These are phyloP conservation scores for Synanceia verrucosa DNA, from an alignment of 2,797 vertebrate genomes.

Conservation along the genomic window DNA sequence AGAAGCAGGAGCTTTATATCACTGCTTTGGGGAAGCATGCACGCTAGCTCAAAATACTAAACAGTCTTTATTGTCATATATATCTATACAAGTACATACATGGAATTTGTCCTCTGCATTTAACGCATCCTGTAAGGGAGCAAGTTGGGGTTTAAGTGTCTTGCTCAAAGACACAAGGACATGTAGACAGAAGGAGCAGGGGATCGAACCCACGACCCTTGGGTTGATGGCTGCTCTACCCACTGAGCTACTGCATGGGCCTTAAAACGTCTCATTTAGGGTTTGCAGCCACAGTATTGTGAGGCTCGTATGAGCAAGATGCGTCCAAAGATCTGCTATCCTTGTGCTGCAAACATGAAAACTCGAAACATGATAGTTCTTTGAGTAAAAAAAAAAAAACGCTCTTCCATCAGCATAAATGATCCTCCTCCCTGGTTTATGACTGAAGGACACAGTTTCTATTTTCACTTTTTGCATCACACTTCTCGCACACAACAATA, in stretches of 20 bases:
- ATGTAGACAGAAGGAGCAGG: too few species aligned
- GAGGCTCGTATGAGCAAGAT: slow-evolving; percentile 1
- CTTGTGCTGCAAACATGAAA: not conserved
- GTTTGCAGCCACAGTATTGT: slow-evolving; percentile 2
- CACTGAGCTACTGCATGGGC: not conserved
- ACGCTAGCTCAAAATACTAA: too few species aligned
- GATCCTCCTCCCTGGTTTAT: slow-evolving; percentile 11
- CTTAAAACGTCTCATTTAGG: slow-evolving; percentile 6
- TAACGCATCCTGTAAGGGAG: too few species aligned
- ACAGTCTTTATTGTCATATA: too few species aligned
- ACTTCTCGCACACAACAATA: slow-evolving; percentile 22
- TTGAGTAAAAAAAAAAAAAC: not conserved
- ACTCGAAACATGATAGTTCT: not conserved
- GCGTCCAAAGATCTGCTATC: slow-evolving; percentile 3
- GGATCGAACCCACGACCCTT: too few species aligned
- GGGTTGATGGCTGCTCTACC: too few species aligned
- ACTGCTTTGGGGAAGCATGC: not conserved
- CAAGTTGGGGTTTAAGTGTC: too few species aligned
- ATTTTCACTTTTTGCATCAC: slow-evolving; percentile 47
- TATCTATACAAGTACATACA: too few species aligned
- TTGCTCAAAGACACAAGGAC: too few species aligned
- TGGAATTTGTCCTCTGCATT: too few species aligned
- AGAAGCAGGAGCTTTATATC: slow-evolving; percentile 38
- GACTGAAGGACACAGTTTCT: slow-evolving; percentile 33
- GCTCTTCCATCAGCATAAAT: slow-evolving; percentile 1